Conservation (phyloP, 1,140 invertebrate species). For the Drosophila kurseongensis region DNA sequence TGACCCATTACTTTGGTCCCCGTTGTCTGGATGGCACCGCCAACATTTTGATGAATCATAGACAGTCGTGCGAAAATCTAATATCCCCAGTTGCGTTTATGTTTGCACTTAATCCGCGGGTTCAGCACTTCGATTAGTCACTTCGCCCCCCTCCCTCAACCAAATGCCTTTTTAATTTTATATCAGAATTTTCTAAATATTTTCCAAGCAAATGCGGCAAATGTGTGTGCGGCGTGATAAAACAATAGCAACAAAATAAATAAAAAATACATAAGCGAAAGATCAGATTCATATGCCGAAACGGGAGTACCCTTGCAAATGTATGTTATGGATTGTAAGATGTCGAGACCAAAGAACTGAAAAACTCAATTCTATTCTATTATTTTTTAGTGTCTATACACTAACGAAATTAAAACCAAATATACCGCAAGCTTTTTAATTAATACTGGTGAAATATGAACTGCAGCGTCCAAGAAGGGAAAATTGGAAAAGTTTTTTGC, state of each 20-base stretch:
- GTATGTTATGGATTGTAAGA: too few species aligned
- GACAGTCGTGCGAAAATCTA: slow-evolving; percentile 11
- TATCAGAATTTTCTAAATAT: slow-evolving; percentile 52
- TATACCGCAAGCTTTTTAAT: too few species aligned
- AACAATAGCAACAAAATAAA: slow-evolving; percentile 57
- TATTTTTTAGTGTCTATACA: too few species aligned
- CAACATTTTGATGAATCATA: slow-evolving; percentile 42
- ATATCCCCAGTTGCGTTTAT: slow-evolving; percentile 12
- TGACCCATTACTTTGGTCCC: slow-evolving; percentile 23
- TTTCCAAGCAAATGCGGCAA: slow-evolving; percentile 49
- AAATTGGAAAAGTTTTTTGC: too few species aligned
- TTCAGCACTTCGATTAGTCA: slow-evolving; percentile 41
- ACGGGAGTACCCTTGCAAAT: neutral
- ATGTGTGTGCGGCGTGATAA: slow-evolving; percentile 56
- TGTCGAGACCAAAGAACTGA: too few species aligned
- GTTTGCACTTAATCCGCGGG: slow-evolving; percentile 41
- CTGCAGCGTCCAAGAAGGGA: too few species aligned
- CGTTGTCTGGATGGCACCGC: slow-evolving; percentile 29
- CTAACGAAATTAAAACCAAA: too few species aligned
- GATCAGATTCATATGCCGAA: neutral
- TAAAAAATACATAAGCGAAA: slow-evolving; percentile 36
- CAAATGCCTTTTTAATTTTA: slow-evolving; percentile 24
- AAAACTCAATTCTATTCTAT: too few species aligned
- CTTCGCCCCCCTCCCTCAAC: slow-evolving; percentile 1
- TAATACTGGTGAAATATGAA: too few species aligned